Conservation (phyloP, 2,113 vertebrate genomes). For the Ellobius talpinus region DNA sequence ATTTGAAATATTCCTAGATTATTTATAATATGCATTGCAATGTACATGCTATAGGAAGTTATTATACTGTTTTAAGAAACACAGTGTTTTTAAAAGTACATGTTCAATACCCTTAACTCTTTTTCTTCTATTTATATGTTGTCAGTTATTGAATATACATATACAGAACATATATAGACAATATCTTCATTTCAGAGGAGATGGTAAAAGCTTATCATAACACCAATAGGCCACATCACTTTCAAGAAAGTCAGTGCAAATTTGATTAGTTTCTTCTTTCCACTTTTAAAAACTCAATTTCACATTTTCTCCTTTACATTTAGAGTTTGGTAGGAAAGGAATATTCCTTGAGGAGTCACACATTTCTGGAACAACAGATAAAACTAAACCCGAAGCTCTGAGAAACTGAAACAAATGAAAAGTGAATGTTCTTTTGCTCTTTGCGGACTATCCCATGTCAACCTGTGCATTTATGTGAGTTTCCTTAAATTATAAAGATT, state of each 20-base stretch:
- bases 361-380: background rate
- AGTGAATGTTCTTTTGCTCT: background rate
- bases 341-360: background rate
- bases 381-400: background rate
- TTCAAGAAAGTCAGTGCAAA: constrained; percentile 21
- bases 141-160: background rate
- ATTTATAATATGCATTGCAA: background rate
- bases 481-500: constrained; percentile 64
- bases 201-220: background rate
- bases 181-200: background rate
- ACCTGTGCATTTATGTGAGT: constrained; percentile 50
- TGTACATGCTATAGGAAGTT: background rate
- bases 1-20: background rate
- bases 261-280: constrained; percentile 25
- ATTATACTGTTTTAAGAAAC: background rate
- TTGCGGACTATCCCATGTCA: background rate
- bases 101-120: background rate
- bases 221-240: background rate
- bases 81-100: background rate
- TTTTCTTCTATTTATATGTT: background rate
- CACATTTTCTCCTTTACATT: background rate
- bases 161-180: background rate
- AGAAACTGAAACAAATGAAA: background rate
- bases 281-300: constrained; percentile 37
- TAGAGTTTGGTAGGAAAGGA: background rate